These are phyloP conservation scores for Pyrrhia umbra DNA, from an alignment of 2,888 invertebrate species.

Conservation along the genomic window DNA sequence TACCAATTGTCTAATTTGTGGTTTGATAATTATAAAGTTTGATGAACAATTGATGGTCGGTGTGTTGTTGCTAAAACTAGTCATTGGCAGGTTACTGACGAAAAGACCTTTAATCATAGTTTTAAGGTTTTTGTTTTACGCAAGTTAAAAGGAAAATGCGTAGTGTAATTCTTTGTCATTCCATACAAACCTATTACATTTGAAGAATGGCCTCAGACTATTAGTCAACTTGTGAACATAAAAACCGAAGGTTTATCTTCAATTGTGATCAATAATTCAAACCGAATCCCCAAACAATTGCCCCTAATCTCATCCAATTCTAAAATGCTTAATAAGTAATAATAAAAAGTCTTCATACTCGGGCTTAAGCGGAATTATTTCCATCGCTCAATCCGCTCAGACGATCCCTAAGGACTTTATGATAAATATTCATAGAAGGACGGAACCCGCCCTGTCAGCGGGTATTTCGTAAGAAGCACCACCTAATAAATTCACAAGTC, in stretches of 20 bases:
- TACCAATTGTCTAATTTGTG: slow-evolving; percentile 13
- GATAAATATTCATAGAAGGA: slow-evolving; percentile 63
- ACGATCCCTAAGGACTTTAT: slow-evolving; percentile 37
- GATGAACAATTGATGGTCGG: slow-evolving; percentile 2
- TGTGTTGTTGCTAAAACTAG: slow-evolving; percentile 4
- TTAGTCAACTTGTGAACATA: slow-evolving; percentile 4
- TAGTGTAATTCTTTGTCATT: not conserved
- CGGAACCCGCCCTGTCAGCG: slow-evolving; percentile 37
- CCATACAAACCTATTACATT: not conserved
- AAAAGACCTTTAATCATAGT: slow-evolving; percentile 2
- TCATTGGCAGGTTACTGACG: not conserved
- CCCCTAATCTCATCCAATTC: slow-evolving; percentile 39
- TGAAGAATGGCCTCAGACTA: slow-evolving; percentile 6
- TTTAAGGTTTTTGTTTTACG: not conserved
- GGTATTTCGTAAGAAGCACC: slow-evolving; percentile 32
- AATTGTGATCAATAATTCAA: slow-evolving; percentile 37
- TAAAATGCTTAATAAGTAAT: slow-evolving; percentile 54
- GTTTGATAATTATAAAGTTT: slow-evolving; percentile 40
- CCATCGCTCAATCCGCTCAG: slow-evolving; percentile 39
- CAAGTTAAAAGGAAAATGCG: slow-evolving; percentile 9
- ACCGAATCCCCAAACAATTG: slow-evolving; percentile 21
- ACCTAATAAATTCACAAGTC: slow-evolving; percentile 55
- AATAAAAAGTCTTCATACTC: slow-evolving; percentile 35
- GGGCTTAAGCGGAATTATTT: slow-evolving; percentile 47
- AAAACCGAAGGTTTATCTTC: not conserved